Evolutionary conservation across 2,797 vertebrate species (phyloP).

Genomic region (Clarias platycephalus): DNA sequence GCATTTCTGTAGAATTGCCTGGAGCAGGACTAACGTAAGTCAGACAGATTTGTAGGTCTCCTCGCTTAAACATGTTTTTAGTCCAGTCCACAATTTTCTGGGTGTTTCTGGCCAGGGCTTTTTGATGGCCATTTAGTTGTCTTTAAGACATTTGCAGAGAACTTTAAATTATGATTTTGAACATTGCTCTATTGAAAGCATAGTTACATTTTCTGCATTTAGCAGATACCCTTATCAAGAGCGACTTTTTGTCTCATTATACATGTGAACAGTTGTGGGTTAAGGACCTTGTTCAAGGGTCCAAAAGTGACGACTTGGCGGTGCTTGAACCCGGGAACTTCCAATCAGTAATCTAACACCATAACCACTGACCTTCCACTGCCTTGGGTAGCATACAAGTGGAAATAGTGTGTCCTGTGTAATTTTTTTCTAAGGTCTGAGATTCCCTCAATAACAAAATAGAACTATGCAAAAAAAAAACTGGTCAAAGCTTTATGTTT

Average conservation of each 20-base stretch:
- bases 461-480: background rate
- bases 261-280: no score
- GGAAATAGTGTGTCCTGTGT: no score
- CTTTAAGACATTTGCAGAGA: background rate
- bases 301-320: no score
- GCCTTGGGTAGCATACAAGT: no score
- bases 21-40: no score
- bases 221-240: no score
- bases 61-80: background rate
- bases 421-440: background rate
- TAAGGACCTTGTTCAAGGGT: no score
- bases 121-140: background rate
- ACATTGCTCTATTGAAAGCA: background rate
- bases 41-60: background rate
- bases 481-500: background rate
- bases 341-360: no score
- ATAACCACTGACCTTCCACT: no score
- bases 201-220: background rate
- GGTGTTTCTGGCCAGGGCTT: background rate
- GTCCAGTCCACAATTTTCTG: background rate
- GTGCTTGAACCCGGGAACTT: no score
- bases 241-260: no score
- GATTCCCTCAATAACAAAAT: background rate
- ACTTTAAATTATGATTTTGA: background rate
- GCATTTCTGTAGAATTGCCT: no score